Percentiles rank a stretch among this genome's conserved stretches.
These are phyloP conservation scores for Sylvia atricapilla DNA, from an alignment of 2,113 vertebrate species.

Conservation along the genomic window DNA sequence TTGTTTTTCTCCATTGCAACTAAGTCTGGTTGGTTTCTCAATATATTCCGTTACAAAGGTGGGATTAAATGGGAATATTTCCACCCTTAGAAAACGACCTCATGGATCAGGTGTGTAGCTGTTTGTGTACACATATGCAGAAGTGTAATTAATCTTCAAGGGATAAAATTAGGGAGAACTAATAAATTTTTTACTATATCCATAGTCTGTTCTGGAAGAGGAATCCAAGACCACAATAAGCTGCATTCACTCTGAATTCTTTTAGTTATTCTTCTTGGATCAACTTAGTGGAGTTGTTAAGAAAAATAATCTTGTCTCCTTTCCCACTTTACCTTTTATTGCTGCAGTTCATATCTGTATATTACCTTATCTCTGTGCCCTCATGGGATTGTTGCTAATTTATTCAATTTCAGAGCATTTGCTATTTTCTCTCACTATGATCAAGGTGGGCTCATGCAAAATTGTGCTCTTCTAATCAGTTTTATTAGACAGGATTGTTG, in stretches of 20 bases:
- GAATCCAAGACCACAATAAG: not conserved
- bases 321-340: not conserved
- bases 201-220: not conserved
- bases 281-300: not conserved
- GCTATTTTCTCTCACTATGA: not conserved
- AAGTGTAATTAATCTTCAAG: not conserved
- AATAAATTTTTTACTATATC: not conserved
- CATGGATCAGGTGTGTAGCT: accelerated
- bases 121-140: not conserved
- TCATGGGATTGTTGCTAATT: not conserved
- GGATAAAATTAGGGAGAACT: not conserved
- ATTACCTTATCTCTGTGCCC: not conserved
- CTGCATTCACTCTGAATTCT: not conserved
- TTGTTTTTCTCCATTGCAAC: not conserved
- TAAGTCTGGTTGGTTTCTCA: not conserved
- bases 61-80: not conserved
- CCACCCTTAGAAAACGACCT: not conserved
- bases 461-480: not conserved
- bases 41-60: not conserved
- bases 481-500: conserved; percentile 17
- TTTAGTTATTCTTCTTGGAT: not conserved
- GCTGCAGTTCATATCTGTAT: not conserved
- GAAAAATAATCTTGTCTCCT: not conserved
- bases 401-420: not conserved
- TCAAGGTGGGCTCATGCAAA: not conserved